Conservation (phyloP, 1,140 invertebrate species). For the Plodia interpunctella region DNA sequence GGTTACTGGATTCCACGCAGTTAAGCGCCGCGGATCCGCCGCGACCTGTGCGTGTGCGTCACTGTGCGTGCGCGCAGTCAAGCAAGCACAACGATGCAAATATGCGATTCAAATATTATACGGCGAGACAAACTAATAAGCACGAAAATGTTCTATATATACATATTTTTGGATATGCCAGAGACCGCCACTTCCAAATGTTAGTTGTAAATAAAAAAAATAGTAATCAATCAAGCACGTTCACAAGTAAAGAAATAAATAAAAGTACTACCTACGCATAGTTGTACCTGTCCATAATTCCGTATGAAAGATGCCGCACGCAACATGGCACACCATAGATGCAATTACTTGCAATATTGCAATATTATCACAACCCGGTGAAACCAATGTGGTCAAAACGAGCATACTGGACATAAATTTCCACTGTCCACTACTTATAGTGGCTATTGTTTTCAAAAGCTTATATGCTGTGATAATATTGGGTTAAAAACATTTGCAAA, state of each 20-base stretch:
- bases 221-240: no score
- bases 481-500: conserved; percentile 29
- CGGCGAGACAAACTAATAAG: background rate
- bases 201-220: no score
- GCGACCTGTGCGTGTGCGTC: conserved; percentile 10
- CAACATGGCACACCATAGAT: conserved; percentile 40
- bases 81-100: conserved; percentile 5
- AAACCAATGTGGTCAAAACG: background rate
- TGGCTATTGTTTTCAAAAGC: conserved; percentile 34
- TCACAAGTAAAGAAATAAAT: background rate
- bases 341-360: background rate
- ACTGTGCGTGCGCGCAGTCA: background rate
- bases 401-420: background rate
- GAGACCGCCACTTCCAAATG: no score
- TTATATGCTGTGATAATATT: conserved; percentile 40
- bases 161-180: no score
- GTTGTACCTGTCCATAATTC: conserved; percentile 51
- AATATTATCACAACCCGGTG: background rate
- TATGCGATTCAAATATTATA: background rate
- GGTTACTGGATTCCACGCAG: conserved; percentile 51
- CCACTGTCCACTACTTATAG: conserved; percentile 34
- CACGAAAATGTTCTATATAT: no score
- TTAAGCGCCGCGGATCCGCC: conserved; percentile 22
- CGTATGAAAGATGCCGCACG: conserved; percentile 59
- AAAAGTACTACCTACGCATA: conserved; percentile 8